Conservation (phyloP, 2,888 invertebrate genomes). For the Nomada fabriciana region DNA sequence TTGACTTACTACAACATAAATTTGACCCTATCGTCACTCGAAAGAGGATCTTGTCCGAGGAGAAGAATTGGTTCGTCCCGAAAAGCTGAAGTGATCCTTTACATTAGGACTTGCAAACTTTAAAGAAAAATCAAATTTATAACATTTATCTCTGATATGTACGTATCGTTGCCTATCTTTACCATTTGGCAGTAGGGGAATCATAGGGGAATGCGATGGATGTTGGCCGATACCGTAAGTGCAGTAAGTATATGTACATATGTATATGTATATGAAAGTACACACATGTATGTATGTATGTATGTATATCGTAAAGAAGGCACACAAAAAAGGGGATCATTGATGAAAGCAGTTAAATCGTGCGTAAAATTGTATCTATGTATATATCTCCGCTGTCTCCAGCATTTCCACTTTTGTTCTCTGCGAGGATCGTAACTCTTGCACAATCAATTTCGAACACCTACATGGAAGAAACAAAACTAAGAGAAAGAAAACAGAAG, state of each 20-base stretch:
- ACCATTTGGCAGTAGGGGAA: too few species aligned
- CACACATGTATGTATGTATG: too few species aligned
- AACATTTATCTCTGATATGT: not conserved
- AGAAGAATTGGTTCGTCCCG: not conserved
- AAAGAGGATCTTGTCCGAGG: not conserved
- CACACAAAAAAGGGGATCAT: not conserved
- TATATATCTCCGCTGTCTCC: not conserved
- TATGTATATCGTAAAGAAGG: not conserved
- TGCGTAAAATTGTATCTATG: not conserved
- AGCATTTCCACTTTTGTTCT: constrained; percentile 5
- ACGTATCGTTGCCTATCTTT: not conserved
- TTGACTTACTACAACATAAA: constrained; percentile 19
- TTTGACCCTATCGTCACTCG: not conserved
- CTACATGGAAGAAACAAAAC: not conserved
- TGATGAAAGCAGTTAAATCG: not conserved
- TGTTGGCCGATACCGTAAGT: not conserved
- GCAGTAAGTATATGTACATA: too few species aligned
- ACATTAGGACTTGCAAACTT: not conserved
- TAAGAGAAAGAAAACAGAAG: too few species aligned
- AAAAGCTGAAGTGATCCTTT: not conserved
- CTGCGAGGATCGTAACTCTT: constrained; percentile 30
- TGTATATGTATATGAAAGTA: too few species aligned
- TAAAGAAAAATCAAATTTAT: not conserved
- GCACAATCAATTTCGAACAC: constrained; percentile 8
- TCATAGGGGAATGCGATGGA: too few species aligned